phyloP scores from a whole-genome alignment of 2,888 invertebrate species.

The Drosophila eohydei region DNA sequence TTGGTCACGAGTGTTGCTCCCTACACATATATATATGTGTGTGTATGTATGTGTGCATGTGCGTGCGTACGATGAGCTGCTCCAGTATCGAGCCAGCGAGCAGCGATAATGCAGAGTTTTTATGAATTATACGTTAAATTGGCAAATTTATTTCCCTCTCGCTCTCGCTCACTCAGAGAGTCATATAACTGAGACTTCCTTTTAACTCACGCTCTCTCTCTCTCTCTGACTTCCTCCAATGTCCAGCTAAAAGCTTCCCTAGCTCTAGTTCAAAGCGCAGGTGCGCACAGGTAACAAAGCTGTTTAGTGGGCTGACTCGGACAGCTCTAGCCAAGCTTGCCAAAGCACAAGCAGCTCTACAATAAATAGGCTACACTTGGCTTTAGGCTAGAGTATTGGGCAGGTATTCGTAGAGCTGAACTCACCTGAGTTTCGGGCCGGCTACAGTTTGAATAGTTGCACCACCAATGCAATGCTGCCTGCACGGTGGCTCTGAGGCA shows the following conservation, averaged over 20 bases:
- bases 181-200: not conserved
- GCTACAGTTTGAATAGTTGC: conserved; percentile 69
- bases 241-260: not conserved
- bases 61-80: conserved; percentile 34
- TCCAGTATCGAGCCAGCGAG: conserved; percentile 35
- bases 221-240: too few species aligned
- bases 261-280: not conserved
- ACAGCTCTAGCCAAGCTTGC: not conserved
- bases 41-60: not conserved
- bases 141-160: not conserved
- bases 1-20: conserved; percentile 48
- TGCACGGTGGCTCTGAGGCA: conserved; percentile 42
- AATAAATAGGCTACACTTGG: not conserved
- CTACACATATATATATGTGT: not conserved
- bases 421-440: conserved; percentile 73
- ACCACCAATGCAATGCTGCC: conserved; percentile 45
- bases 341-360: not conserved
- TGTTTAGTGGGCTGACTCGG: not conserved
- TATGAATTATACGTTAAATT: conserved; percentile 14
- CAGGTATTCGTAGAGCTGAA: not conserved
- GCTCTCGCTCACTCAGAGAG: not conserved
- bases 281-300: too few species aligned
- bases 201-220: not conserved
- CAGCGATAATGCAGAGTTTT: conserved; percentile 28
- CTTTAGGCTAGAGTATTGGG: not conserved